Evolutionary conservation across 2,888 invertebrate species (phyloP), one percentile per base, ranked within the genome.

Genomic region (Phyto melanocephala): DNA sequence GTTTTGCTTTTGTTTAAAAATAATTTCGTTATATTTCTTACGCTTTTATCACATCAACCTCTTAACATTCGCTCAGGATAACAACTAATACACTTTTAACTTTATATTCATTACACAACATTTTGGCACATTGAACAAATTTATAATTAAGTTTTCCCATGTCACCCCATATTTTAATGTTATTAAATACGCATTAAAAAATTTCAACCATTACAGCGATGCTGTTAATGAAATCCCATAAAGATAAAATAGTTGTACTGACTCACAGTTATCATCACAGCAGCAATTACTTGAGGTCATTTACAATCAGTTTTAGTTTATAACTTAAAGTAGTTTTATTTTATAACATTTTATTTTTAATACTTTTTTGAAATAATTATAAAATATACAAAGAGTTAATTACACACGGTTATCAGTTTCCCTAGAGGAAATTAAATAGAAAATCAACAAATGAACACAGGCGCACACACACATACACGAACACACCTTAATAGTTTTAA

Each of bases 401-500:
- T 75, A 71, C 52, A 52, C 20, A 65, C 15, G 35, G 40, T 68
- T 78, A 81, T 81, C 78, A 58, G 15, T 45, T 58, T 70, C 78
- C 81, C 70, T 58, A 15, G 65, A 81, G 81, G 35, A 70, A 75
- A 71, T 70, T 79, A 79, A 47, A 65, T 22, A 50, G 58, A 65
- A 58, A 37, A 65, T 22, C 7, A 47, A 35, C 4, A 15, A 33
- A 52, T 42, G 1, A 7, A 63, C 7, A 37, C 28, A 10, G 1
- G n/a, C 1, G 3, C 13, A 5, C 40, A 22, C 5, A 20, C 5
- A 17, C 15, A 33, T 47, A 20, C 7, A 13, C 8, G 13, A 2
- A 10, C 11, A 35, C 17, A 17, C 4, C 6, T n/a, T 3, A 24
- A 24, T 24, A 52, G 13, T 22, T 24, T 52, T 52, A 24, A 24